Evolutionary conservation across 1,140 invertebrate genomes (phyloP).

Genomic region (Drosophila arizonae): DNA sequence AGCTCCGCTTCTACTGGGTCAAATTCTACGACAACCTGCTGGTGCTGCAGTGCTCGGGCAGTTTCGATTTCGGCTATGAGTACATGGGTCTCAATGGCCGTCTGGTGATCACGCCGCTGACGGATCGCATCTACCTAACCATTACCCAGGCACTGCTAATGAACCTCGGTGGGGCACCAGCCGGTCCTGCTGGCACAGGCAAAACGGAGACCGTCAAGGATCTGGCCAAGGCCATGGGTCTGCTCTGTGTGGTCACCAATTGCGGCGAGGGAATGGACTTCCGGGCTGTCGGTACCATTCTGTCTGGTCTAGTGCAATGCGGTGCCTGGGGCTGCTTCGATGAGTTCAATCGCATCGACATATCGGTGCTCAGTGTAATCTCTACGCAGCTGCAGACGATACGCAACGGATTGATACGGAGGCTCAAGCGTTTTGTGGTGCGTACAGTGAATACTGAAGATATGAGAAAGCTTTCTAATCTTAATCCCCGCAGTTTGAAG

Average conservation of each 20-base stretch:
- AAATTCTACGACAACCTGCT: constrained; percentile 91
- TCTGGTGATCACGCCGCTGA: constrained; percentile 94
- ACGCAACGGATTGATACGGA: constrained; percentile 90
- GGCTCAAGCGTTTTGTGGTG: constrained; percentile 89
- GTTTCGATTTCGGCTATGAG: constrained; percentile 95
- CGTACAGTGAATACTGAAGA: constrained; percentile 43
- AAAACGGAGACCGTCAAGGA: constrained; percentile 97
- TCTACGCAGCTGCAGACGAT: constrained; percentile 95
- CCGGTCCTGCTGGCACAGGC: constrained; percentile 90
- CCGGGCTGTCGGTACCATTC: constrained; percentile 91
- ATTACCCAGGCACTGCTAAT: constrained; percentile 95
- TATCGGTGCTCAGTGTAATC: constrained; percentile 95
- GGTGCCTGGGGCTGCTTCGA: constrained; percentile 96
- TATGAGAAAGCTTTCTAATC: background rate
- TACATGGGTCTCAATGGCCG: constrained; percentile 96
- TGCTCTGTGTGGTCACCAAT: constrained; percentile 95
- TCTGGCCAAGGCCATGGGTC: constrained; percentile 92
- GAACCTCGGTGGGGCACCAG: constrained; percentile 93
- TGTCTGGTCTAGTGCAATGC: constrained; percentile 89
- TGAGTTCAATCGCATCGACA: constrained; percentile 95
- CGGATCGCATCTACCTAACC: constrained; percentile 95
- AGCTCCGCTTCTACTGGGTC: constrained; percentile 95
- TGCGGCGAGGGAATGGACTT: constrained; percentile 97
- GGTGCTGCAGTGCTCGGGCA: constrained; percentile 92
- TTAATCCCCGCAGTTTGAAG: constrained; percentile 88